Conservation (phyloP, 2,113 vertebrate genomes). For the Silurus asotus region DNA sequence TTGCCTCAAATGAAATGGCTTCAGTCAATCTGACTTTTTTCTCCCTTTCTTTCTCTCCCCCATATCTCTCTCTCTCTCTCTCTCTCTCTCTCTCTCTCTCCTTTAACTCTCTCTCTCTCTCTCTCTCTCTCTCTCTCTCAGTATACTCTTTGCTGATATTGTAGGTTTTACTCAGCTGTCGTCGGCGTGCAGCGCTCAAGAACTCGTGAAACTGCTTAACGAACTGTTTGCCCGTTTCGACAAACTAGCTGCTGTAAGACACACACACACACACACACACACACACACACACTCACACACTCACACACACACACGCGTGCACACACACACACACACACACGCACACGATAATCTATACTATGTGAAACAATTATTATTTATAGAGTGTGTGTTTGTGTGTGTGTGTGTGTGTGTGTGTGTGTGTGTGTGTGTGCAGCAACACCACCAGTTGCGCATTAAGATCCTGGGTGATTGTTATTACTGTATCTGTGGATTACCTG, state of each 20-base stretch:
- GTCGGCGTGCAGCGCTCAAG: constrained; percentile 88
- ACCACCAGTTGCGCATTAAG: constrained; percentile 93
- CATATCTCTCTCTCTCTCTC: too few species aligned
- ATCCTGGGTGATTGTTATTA: constrained; percentile 96
- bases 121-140: constrained; percentile 57
- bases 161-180: constrained; percentile 96
- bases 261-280: constrained; percentile 1
- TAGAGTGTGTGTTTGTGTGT: neutral
- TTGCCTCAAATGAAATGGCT: neutral
- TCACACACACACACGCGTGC: neutral
- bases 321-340: constrained; percentile 27
- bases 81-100: too few species aligned
- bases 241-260: constrained; percentile 88
- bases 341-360: too few species aligned
- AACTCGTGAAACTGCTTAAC: constrained; percentile 93
- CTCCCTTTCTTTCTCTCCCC: too few species aligned
- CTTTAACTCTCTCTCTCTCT: neutral
- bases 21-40: neutral
- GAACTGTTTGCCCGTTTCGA: constrained; percentile 93
- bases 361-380: neutral
- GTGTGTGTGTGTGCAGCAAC: constrained; percentile 70
- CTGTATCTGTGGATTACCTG: constrained; percentile 93
- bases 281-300: neutral
- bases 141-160: constrained; percentile 95
- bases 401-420: constrained; percentile 32